phyloP scores from a whole-genome alignment of 2,888 invertebrate species.

The Automeris io region DNA sequence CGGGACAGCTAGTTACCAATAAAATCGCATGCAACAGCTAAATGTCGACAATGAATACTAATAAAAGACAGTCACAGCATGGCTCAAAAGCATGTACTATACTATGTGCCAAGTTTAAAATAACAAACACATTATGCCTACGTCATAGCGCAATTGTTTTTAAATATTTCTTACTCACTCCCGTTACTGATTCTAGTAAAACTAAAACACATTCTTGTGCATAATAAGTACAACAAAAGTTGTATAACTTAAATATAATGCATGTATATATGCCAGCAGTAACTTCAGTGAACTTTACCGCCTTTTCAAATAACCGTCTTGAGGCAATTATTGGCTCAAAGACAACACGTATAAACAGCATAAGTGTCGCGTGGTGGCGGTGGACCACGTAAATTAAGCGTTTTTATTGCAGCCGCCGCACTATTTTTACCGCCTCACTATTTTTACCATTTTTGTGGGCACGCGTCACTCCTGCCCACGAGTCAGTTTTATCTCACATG shows the following conservation, averaged over 20 bases:
- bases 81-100: too few species aligned
- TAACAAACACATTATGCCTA: too few species aligned
- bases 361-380: constrained; percentile 62
- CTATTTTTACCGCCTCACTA: constrained; percentile 63
- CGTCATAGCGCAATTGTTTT: too few species aligned
- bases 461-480: constrained; percentile 51
- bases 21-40: too few species aligned
- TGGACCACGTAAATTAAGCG: constrained; percentile 69
- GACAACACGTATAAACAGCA: constrained; percentile 73
- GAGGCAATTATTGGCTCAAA: constrained; percentile 66
- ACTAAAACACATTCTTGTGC: too few species aligned
- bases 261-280: neutral
- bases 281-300: constrained; percentile 30
- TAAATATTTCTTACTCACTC: too few species aligned
- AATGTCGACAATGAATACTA: too few species aligned
- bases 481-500: constrained; percentile 40
- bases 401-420: constrained; percentile 60
- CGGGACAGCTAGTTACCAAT: too few species aligned
- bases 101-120: too few species aligned
- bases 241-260: neutral
- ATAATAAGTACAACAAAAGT: too few species aligned
- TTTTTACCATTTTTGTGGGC: constrained; percentile 62
- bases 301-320: constrained; percentile 34
- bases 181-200: too few species aligned
- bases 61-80: too few species aligned